Evolutionary conservation across 2,888 invertebrate species (phyloP), one percentile per base, ranked within the genome.

Genomic region (Aspidiotus rigidus): DNA sequence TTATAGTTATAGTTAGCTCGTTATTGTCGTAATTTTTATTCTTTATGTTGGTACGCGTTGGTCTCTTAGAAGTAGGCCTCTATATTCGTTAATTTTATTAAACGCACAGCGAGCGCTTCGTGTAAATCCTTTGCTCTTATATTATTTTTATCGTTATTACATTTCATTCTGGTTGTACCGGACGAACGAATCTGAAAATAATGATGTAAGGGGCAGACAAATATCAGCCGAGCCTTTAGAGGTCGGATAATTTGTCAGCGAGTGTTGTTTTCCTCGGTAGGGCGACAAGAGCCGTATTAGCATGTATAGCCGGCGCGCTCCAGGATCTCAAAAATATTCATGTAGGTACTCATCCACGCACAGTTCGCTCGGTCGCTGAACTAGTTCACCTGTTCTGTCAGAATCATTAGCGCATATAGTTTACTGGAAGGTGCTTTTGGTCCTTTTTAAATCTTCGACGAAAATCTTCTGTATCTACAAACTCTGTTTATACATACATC

Each of bases 1-100:
- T 59, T 59, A 59, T 59, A 39, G 28, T 59, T 39, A 9, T 28
- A 39, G 39, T 28, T 59, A 59, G 59, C 59, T 59, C 59, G 59
- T 59, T 59, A 59, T 59, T 59, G 59, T 59, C 59, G 28, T 59
- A 16, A 49, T 59, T 59, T 17, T 59, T 28, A 17, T 59, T 17
- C n/a, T 28, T 59, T 59, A 59, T 10, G 17, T 39, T 39, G 13
- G 16, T 39, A 28, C 8, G 16, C 39, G 16, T 28, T 13, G 16
- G 16, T 13, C n/a, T 55, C 10, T 55, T 55, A 53, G 53, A 53
- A 5, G 53, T 53, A 53, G 53, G 53, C 53, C 11, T 53, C 53
- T 9, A 15, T 10, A 10, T 56, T 56, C 56, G 15, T 56, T 56
- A 56, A 49, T 49, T 49, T 49, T 49, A 49, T 49, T 49, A 49